Evolutionary conservation across 1,140 invertebrate species (phyloP).

Genomic region (Bombus sibiricus): DNA sequence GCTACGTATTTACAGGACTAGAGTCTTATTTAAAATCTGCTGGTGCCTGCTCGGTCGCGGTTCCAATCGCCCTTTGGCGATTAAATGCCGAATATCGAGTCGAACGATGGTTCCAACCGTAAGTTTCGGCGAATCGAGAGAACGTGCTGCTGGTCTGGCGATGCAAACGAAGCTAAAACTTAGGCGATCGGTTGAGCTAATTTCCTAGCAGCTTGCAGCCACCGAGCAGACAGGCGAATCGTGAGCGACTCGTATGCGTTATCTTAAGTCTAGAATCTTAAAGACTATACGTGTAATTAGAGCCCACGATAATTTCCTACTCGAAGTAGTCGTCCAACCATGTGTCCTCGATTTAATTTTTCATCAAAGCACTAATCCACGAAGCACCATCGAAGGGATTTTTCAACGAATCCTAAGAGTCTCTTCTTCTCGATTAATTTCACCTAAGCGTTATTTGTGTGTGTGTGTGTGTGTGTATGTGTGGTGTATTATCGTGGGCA

Average conservation of each 20-base stretch:
- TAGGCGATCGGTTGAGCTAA: background rate
- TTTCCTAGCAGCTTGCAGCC: background rate
- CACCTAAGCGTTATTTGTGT: slow-evolving; percentile 6
- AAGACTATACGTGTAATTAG: slow-evolving; percentile 61
- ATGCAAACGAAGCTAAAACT: background rate
- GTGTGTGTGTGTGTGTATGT: no score
- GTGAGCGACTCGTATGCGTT: slow-evolving; percentile 51
- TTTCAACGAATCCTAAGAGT: slow-evolving; percentile 27
- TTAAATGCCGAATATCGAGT: no score
- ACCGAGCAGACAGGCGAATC: slow-evolving; percentile 56
- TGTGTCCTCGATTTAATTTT: slow-evolving; percentile 3
- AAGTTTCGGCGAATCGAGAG: no score
- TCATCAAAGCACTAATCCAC: slow-evolving; percentile 55
- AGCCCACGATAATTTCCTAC: slow-evolving; percentile 51
- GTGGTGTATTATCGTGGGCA: slow-evolving; percentile 30
- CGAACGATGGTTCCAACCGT: no score
- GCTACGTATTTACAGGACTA: slow-evolving; percentile 73
- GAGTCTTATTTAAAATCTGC: slow-evolving; percentile 66
- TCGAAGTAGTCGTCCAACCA: slow-evolving; percentile 18
- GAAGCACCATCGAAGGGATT: slow-evolving; percentile 61
- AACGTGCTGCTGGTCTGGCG: background rate
- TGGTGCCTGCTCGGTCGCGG: slow-evolving; percentile 36
- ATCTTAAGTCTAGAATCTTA: slow-evolving; percentile 64
- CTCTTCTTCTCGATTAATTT: slow-evolving; percentile 40
- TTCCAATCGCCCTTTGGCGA: background rate